A percentile compares a stretch with the other conserved stretches of the same genome.
Conservation (phyloP, 2,113 vertebrate genomes). For the Otus sunia region DNA sequence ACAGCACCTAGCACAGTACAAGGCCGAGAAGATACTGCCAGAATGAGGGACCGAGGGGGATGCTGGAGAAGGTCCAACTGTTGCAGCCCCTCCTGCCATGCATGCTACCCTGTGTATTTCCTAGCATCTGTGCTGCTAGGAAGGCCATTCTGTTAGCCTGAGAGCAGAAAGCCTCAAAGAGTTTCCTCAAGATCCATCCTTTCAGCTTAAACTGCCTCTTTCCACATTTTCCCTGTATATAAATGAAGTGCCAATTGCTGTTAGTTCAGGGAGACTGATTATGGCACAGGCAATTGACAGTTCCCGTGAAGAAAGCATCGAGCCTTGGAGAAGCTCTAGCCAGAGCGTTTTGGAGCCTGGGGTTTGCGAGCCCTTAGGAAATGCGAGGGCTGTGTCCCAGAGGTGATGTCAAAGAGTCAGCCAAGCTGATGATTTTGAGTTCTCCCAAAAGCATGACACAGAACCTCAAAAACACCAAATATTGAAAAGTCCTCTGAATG, state of each 20-base stretch:
- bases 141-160: background rate
- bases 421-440: background rate
- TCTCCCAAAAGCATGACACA: background rate
- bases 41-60: background rate
- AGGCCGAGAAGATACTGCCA: background rate
- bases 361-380: background rate
- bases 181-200: background rate
- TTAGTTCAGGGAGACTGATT: background rate
- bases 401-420: background rate
- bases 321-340: background rate
- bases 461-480: background rate
- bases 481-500: accelerated
- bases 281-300: background rate
- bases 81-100: background rate
- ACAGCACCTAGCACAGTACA: background rate
- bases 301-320: background rate
- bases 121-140: background rate
- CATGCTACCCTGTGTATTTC: accelerated
- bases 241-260: background rate
- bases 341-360: background rate
- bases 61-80: accelerated
- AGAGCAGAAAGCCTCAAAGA: background rate
- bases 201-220: background rate
- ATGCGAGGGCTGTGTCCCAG: background rate
- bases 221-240: accelerated